These are phyloP conservation scores for Brachionus angularis DNA, from an alignment of 1,140 invertebrate genomes.

Conservation along the genomic window DNA sequence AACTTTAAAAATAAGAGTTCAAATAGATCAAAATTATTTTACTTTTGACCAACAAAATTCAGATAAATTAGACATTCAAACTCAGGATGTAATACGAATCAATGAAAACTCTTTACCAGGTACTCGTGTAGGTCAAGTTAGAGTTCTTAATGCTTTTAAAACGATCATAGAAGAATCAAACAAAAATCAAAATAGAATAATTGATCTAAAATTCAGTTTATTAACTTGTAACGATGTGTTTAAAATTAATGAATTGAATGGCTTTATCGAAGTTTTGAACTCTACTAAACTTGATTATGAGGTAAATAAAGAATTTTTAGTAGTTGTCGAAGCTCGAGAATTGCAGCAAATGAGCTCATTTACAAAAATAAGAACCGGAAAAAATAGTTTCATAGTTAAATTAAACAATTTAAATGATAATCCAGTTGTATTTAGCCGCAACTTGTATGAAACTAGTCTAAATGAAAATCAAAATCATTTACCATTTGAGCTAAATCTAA, in stretches of 20 bases:
- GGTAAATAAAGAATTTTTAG: not conserved
- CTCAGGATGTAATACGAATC: not conserved
- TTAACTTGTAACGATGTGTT: constrained; percentile 37
- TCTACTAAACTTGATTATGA: constrained; percentile 26
- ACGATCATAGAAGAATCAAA: constrained; percentile 6
- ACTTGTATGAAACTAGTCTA: not conserved
- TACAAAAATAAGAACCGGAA: constrained; percentile 21
- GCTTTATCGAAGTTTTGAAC: constrained; percentile 7
- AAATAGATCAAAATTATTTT: constrained; percentile 39
- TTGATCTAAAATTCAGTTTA: constrained; percentile 2
- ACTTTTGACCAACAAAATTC: constrained; percentile 17
- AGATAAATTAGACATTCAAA: not conserved
- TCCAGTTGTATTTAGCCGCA: not conserved
- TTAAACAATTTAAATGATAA: constrained; percentile 36
- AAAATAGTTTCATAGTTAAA: constrained; percentile 14
- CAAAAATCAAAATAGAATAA: not conserved
- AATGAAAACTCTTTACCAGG: constrained; percentile 32
- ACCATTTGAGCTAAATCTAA: not conserved
- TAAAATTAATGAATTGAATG: not conserved
- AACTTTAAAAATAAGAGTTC: not conserved
- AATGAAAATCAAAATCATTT: constrained; percentile 19
- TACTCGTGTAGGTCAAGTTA: constrained; percentile 12
- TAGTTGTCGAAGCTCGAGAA: constrained; percentile 11
- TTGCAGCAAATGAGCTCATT: constrained; percentile 2
- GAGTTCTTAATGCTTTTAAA: constrained; percentile 9